Evolutionary conservation across 2,888 invertebrate species (phyloP).

Genomic region (Phyto melanocephala): DNA sequence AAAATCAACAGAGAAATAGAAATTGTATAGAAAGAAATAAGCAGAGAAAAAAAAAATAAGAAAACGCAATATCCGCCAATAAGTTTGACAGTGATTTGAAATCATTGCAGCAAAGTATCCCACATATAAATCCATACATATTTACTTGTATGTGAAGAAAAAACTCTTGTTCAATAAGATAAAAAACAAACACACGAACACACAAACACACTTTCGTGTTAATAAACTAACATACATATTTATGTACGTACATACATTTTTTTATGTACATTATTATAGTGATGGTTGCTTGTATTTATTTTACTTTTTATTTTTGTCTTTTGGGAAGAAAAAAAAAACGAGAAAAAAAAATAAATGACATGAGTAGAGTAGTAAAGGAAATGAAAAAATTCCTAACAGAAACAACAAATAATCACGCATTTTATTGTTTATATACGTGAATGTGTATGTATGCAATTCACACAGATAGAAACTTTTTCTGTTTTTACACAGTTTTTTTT

Average conservation of each 20-base stretch:
- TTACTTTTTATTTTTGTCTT: slow-evolving; percentile 23
- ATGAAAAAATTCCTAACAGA: slow-evolving; percentile 62
- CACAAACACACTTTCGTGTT: neutral
- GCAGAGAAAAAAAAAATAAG: neutral
- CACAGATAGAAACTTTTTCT: slow-evolving; percentile 9
- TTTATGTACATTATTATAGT: slow-evolving; percentile 1
- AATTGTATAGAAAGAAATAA: neutral
- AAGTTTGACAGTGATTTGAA: slow-evolving; percentile 64
- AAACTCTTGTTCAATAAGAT: neutral
- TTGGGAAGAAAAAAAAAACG: neutral
- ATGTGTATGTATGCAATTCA: neutral
- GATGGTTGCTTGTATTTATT: too few species aligned
- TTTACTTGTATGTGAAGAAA: neutral
- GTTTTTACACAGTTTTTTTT: slow-evolving; percentile 16
- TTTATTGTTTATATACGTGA: slow-evolving; percentile 32
- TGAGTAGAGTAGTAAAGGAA: slow-evolving; percentile 49
- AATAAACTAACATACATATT: neutral
- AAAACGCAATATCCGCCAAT: slow-evolving; percentile 64
- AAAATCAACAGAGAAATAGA: neutral
- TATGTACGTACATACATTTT: neutral
- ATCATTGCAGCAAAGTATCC: slow-evolving; percentile 55
- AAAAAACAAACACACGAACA: slow-evolving; percentile 26
- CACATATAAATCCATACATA: neutral
- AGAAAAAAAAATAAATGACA: slow-evolving; percentile 10
- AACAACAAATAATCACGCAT: slow-evolving; percentile 55